Evolutionary conservation across 2,797 vertebrate species (phyloP), one percentile per base, ranked within the genome.

Genomic region (Oreortyx pictus): DNA sequence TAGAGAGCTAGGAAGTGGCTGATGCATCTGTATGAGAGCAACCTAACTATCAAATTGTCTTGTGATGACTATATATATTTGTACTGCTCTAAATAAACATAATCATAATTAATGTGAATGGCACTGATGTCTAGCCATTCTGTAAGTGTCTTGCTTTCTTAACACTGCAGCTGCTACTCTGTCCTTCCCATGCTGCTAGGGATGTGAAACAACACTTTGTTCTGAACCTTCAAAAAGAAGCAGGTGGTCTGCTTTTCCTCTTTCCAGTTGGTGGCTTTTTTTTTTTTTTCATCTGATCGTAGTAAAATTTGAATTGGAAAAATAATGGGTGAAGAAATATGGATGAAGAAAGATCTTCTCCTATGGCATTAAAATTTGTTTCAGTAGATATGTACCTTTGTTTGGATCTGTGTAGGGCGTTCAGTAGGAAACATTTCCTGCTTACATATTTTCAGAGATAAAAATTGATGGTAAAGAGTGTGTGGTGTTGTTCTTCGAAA

Each of bases 401-500:
- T 60, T 84, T 77, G 8, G 73, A 23, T 35, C 24, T 44, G 33
- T 80, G 44, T 56, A 65, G 77, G 56, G 65, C 16, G n/a, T 93
- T 91, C 94, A 93, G 91, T 67, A 80, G 44, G 65, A 93, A 86
- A 75, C 20, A n/a, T 80, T 96, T 94, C 81, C 80, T 93, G 82
- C 80, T 96, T 95, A 95, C 47, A 35, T 56, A 57, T 76, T 95
- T 93, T 68, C 70, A 60, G 71, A 84, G 46, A 52, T 37, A 59
- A 41, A 61, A 52, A 23, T 57, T 91, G 75, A 33, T 60, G 57
- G 35, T 47, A 23, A 37, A 29, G 35, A 56, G 66, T 88, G 19
- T 71, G 81, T 56, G 4, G 25, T 74, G 17, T 64, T 90, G 65
- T 68, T 57, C 54, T 11, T 14, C 74, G 62, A 72, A 92, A 61